Conservation (phyloP, 1,140 invertebrate genomes). For the Drosophila novamexicana region DNA sequence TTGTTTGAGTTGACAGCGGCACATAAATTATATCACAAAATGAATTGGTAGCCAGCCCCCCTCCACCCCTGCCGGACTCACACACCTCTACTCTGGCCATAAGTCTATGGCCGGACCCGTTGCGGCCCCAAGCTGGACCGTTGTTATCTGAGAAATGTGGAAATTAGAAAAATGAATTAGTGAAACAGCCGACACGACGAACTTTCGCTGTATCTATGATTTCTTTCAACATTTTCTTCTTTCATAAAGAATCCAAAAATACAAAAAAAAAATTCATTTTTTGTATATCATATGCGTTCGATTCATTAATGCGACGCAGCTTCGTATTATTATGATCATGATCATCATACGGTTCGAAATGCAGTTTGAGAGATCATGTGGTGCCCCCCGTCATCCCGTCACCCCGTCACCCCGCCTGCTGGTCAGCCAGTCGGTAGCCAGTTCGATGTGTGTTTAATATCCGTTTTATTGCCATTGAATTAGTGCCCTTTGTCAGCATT, state of each 20-base stretch:
- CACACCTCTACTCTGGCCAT: not conserved
- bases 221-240: slow-evolving; percentile 65
- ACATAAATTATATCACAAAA: slow-evolving; percentile 71
- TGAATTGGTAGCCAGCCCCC: slow-evolving; percentile 58
- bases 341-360: not conserved
- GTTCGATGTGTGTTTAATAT: slow-evolving; percentile 81
- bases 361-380: slow-evolving; percentile 2
- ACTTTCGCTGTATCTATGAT: slow-evolving; percentile 38
- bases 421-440: slow-evolving; percentile 61
- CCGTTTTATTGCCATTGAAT: slow-evolving; percentile 82
- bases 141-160: slow-evolving; percentile 64
- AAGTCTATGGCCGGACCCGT: not conserved
- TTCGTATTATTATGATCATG: slow-evolving; percentile 1
- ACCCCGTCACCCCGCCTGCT: not conserved
- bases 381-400: not conserved
- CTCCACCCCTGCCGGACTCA: not conserved
- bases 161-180: slow-evolving; percentile 80
- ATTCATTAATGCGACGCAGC: slow-evolving; percentile 40
- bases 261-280: slow-evolving; percentile 55
- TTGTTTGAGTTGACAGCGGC: slow-evolving; percentile 67
- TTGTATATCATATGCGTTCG: slow-evolving; percentile 11
- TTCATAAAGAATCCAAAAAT: slow-evolving; percentile 56
- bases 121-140: slow-evolving; percentile 7
- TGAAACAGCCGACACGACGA: slow-evolving; percentile 19
- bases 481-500: slow-evolving; percentile 80